A percentile compares a stretch with the other conserved stretches of the same genome.
These are phyloP conservation scores for Eupeodes luniger DNA, from an alignment of 2,888 invertebrate genomes.

Conservation along the genomic window DNA sequence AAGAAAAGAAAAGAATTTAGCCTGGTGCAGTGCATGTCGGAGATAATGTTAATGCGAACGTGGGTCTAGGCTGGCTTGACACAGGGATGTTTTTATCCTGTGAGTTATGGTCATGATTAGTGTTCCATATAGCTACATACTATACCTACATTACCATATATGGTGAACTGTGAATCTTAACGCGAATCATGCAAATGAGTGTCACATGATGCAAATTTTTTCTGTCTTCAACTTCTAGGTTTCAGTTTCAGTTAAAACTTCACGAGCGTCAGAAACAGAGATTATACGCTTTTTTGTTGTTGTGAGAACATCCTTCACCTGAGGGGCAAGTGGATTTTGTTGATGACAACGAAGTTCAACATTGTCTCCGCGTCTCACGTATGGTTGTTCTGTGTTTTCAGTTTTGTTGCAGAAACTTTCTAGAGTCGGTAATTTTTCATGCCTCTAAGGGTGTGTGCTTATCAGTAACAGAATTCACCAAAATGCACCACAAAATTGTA, in stretches of 20 bases:
- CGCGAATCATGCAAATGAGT: conserved; percentile 69
- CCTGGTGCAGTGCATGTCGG: background rate
- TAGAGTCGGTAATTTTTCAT: conserved; percentile 71
- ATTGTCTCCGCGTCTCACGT: background rate
- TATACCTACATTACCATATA: too few species aligned
- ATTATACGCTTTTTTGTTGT: background rate
- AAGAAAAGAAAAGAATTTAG: conserved; percentile 15
- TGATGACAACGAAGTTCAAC: conserved; percentile 61
- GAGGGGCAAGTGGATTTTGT: conserved; percentile 58
- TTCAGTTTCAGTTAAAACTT: conserved; percentile 13
- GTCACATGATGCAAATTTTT: conserved; percentile 42
- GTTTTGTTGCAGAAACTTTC: conserved; percentile 49
- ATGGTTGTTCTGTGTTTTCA: background rate
- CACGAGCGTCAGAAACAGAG: conserved; percentile 9
- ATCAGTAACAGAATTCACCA: conserved; percentile 67
- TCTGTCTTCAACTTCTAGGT: conserved; percentile 2
- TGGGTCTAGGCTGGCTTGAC: conserved; percentile 30
- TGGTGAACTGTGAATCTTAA: conserved; percentile 15
- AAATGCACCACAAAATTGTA: conserved; percentile 67
- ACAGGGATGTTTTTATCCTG: conserved; percentile 62
- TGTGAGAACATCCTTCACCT: conserved; percentile 5
- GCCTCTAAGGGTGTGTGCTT: conserved; percentile 66
- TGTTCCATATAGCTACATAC: background rate
- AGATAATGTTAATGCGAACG: conserved; percentile 35
- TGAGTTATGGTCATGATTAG: conserved; percentile 64